These are phyloP conservation scores for Prionace glauca DNA, from an alignment of 2,797 vertebrate genomes.

Conservation along the genomic window DNA sequence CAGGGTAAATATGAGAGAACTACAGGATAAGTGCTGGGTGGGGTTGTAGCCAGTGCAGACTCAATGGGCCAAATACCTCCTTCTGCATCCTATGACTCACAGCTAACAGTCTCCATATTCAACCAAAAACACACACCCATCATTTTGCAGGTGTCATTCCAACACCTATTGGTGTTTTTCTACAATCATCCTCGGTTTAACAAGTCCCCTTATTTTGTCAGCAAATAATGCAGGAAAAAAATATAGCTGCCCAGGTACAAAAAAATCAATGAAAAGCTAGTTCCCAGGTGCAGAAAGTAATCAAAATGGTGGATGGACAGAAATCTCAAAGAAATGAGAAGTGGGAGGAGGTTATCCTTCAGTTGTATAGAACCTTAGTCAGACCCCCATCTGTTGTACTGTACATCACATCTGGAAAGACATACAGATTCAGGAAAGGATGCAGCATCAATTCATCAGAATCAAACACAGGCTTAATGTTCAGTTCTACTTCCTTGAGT, in stretches of 20 bases:
- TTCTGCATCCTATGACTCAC: background rate
- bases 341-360: background rate
- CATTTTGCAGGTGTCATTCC: background rate
- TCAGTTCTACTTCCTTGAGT: background rate
- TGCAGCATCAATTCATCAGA: background rate
- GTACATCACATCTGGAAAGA: background rate
- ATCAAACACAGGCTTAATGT: background rate
- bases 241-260: background rate
- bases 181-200: background rate
- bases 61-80: too few relatives aligned
- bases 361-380: background rate
- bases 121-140: background rate
- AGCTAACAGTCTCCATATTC: background rate
- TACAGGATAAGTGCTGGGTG: too few relatives aligned
- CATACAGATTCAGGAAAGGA: background rate
- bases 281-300: background rate
- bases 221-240: background rate
- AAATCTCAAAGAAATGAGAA: background rate
- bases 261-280: background rate
- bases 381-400: background rate
- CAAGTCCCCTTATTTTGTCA: background rate
- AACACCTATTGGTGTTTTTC: background rate
- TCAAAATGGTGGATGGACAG: background rate
- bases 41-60: too few relatives aligned
- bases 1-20: too few relatives aligned